Evolutionary conservation across 2,113 vertebrate species (phyloP), one percentile per base, ranked within the genome.

Genomic region (Thamnaconus septentrionalis): DNA sequence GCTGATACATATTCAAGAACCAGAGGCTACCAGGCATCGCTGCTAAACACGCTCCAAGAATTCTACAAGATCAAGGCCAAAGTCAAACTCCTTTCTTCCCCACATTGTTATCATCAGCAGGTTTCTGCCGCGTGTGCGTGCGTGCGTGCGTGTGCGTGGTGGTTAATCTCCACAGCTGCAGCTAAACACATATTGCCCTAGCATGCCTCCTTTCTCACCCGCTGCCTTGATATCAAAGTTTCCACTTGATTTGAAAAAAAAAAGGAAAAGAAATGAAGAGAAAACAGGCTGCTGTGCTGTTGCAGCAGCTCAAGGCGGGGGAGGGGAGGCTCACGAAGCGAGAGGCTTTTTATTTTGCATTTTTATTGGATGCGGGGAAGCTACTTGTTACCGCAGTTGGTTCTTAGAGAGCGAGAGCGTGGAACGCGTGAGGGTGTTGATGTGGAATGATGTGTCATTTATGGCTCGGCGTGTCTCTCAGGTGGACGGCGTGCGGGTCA

Each of bases 161-260:
- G 56, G 68, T 53, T 18, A 50, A 50, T 67, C 73, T 59, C 54
- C 57, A 53, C 53, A 63, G 73, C 59, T 61, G 59, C 60, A 53
- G 51, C 50, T 73, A 60, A 76, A 73, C 77, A 71, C 68, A 79
- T 85, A 83, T 87, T 87, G 76, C 83, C 74, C 41, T 45, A 67
- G 73, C 73, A 66, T 71, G 64, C 53, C 43, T 53, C 62, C 55
- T 68, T 72, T 78, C 75, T 65, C 78, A 74, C 71, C 67, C 61
- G 71, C 61, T 63, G 53, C 60, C 47, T 64, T 59, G 46, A 71
- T 69, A 42, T 59, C 10, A 49, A 12, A 11, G 41, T 46, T 12
- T 5, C 11, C 7, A 8, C 39, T 10, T 8, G 9, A 31, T 31
- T 31, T 31, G 18, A 31, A 31, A 31, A 31, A 31, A 31, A 31